Evolutionary conservation across 2,113 vertebrate genomes (phyloP).

Genomic region (Elachura formosa): DNA sequence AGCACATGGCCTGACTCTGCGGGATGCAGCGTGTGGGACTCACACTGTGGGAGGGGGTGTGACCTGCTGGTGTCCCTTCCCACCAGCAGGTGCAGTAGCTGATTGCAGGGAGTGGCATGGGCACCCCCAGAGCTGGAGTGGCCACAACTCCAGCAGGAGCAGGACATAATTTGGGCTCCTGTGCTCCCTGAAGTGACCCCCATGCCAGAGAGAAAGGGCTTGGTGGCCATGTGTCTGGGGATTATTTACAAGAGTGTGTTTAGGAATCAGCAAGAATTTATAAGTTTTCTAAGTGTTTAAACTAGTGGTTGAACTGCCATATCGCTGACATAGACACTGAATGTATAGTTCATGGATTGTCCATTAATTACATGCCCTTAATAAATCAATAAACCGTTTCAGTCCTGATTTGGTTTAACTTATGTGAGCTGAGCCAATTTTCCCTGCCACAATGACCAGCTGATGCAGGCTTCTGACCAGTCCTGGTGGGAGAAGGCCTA

Average conservation of each 20-base stretch:
- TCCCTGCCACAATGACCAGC: not conserved
- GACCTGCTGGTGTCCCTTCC: not conserved
- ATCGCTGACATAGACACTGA: not conserved
- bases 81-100: not conserved
- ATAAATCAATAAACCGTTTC: not conserved
- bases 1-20: accelerated
- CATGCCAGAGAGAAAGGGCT: not conserved
- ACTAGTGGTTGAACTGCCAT: not conserved
- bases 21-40: not conserved
- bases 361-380: not conserved
- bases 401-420: not conserved
- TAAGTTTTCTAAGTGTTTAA: not conserved
- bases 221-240: accelerated
- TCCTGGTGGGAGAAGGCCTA: not conserved
- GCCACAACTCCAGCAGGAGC: not conserved
- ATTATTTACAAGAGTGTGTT: not conserved
- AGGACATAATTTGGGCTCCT: accelerated
- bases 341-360: not conserved
- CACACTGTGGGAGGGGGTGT: not conserved
- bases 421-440: not conserved
- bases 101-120: not conserved
- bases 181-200: not conserved
- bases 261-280: not conserved
- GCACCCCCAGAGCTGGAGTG: not conserved
- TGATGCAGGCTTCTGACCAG: not conserved